phyloP scores from a whole-genome alignment of 2,888 invertebrate genomes.

The Hydraecia micacea region DNA sequence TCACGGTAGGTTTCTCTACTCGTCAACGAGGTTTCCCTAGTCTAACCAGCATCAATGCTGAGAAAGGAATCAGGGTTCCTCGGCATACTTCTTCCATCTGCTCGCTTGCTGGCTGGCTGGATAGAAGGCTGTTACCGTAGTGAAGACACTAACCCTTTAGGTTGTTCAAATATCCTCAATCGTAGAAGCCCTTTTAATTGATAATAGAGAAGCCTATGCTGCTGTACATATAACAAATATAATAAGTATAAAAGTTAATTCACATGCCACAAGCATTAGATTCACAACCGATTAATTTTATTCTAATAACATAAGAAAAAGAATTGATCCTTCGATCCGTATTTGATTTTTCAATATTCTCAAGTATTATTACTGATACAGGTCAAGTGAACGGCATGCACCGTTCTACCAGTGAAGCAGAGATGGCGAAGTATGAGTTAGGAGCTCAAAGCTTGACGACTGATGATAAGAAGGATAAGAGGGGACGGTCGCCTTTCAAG shows the following conservation, averaged over 20 bases:
- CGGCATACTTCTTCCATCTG: not conserved
- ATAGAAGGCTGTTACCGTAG: not conserved
- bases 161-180: not conserved
- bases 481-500: constrained; percentile 98
- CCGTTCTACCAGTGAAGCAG: constrained; percentile 94
- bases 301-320: not conserved
- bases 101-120: not conserved
- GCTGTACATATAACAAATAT: constrained; percentile 4
- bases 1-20: not conserved
- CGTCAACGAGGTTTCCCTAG: not conserved
- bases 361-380: constrained; percentile 40
- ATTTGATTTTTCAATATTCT: not conserved
- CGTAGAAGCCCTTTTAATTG: not conserved
- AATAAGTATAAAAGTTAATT: not conserved
- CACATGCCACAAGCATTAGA: constrained; percentile 6
- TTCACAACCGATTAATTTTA: not conserved
- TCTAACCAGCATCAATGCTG: not conserved
- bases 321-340: constrained; percentile 32
- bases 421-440: constrained; percentile 93
- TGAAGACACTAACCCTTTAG: not conserved
- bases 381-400: constrained; percentile 91
- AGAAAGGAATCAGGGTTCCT: not conserved
- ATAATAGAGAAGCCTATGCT: not conserved
- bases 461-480: constrained; percentile 93
- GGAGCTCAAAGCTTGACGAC: constrained; percentile 79